phyloP scores from a whole-genome alignment of 35 echinoderm and acorn worm species.

The Anneissia japonica region DNA sequence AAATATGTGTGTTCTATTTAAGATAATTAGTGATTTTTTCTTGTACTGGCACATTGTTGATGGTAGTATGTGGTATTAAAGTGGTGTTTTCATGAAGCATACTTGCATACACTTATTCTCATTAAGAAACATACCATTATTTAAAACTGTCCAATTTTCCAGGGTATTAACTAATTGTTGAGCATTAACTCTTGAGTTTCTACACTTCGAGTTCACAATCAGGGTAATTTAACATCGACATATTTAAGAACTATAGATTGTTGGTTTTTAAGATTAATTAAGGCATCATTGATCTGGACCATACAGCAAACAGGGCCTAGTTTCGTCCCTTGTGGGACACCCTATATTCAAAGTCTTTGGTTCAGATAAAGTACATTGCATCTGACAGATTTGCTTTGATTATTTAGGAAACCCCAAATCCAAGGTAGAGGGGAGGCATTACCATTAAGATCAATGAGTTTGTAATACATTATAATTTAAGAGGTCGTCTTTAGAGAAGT shows the following conservation, averaged over 20 bases:
- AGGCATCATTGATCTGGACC: conserved; percentile 56
- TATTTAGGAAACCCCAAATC: conserved; percentile 24
- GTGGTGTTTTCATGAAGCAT: too few species aligned
- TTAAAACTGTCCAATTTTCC: too few species aligned
- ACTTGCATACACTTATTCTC: too few species aligned
- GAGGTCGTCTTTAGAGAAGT: conserved; percentile 55
- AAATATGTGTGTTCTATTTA: too few species aligned
- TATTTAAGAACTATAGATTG: conserved; percentile 39
- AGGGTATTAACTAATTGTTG: too few species aligned
- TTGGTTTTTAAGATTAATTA: not conserved
- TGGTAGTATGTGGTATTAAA: too few species aligned
- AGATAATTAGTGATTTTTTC: too few species aligned
- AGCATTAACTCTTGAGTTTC: too few species aligned
- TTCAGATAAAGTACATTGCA: conserved; percentile 12
- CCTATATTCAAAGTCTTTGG: conserved; percentile 18
- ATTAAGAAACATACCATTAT: too few species aligned
- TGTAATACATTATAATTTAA: conserved; percentile 27
- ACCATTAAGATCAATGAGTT: conserved; percentile 21
- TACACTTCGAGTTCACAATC: conserved; percentile 24
- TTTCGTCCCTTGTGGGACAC: conserved; percentile 47
- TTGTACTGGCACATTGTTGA: too few species aligned
- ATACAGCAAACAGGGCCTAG: conserved; percentile 45
- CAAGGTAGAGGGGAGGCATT: conserved; percentile 16
- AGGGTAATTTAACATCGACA: conserved; percentile 56
- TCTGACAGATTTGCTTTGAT: conserved; percentile 23